phyloP scores from a whole-genome alignment of 2,888 invertebrate species.

The Pharmacophagus antenor region DNA sequence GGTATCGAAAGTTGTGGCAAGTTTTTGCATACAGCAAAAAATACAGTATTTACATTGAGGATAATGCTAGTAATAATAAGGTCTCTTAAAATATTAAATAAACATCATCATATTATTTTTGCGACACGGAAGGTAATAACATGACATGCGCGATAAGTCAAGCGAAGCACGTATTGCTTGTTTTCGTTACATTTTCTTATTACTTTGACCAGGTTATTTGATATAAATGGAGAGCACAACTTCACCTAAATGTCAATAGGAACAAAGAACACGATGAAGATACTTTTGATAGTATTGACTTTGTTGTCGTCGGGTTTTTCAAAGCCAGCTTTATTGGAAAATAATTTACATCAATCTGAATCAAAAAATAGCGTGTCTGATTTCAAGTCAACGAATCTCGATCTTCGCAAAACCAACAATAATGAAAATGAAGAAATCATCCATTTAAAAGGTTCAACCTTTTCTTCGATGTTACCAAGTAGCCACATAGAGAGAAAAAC shows the following conservation, averaged over 20 bases:
- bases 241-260: conserved; percentile 51
- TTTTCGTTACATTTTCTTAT: conserved; percentile 32
- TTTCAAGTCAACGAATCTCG: conserved; percentile 35
- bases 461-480: conserved; percentile 41
- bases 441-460: conserved; percentile 30
- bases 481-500: conserved; percentile 49
- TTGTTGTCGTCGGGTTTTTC: conserved; percentile 54
- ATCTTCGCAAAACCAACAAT: conserved; percentile 21
- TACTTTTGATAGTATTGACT: conserved; percentile 58
- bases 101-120: conserved; percentile 9
- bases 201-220: conserved; percentile 39
- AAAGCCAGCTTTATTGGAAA: conserved; percentile 52
- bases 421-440: neutral
- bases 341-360: conserved; percentile 36
- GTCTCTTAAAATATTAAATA: neutral
- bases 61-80: neutral
- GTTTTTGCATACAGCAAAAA: neutral
- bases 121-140: conserved; percentile 22
- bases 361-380: conserved; percentile 35
- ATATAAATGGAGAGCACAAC: conserved; percentile 58
- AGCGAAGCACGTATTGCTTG: conserved; percentile 59
- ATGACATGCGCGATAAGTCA: conserved; percentile 19
- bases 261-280: conserved; percentile 62
- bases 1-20: neutral
- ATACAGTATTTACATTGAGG: neutral